Conservation (phyloP, 2,113 vertebrate genomes). For the Zootoca vivipara region DNA sequence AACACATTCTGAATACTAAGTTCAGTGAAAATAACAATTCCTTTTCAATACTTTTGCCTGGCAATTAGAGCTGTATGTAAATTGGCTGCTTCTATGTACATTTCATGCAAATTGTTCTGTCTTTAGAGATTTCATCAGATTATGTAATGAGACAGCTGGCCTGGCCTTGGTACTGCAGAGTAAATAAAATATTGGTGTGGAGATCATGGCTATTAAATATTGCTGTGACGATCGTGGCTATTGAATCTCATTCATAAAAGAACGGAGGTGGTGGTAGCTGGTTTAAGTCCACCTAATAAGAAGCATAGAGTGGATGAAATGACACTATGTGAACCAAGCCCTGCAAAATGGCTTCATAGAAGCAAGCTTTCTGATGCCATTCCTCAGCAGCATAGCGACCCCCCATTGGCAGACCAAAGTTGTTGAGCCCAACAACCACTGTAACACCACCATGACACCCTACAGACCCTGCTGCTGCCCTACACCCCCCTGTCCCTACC, state of each 20-base stretch:
- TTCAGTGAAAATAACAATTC: neutral
- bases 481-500: too few relatives aligned
- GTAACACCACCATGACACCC: too few relatives aligned
- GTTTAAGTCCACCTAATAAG: neutral
- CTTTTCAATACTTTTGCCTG: slow-evolving; percentile 34
- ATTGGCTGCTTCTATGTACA: neutral
- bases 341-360: neutral
- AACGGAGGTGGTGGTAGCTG: neutral
- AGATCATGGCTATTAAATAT: neutral
- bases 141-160: neutral
- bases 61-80: slow-evolving; percentile 10
- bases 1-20: slow-evolving; percentile 42
- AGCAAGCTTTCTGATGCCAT: neutral
- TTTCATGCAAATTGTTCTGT: slow-evolving; percentile 16
- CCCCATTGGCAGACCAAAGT: too few relatives aligned
- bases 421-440: too few relatives aligned
- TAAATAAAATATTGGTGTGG: neutral
- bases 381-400: too few relatives aligned
- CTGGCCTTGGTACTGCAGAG: neutral
- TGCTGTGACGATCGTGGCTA: neutral
- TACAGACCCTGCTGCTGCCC: too few relatives aligned
- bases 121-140: neutral
- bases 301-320: neutral
- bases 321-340: neutral
- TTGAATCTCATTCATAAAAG: neutral